A percentile compares a stretch with the other conserved stretches of the same genome.
Conservation (phyloP, 2,113 vertebrate species). For the Rhinopomastus cyanomelas region DNA sequence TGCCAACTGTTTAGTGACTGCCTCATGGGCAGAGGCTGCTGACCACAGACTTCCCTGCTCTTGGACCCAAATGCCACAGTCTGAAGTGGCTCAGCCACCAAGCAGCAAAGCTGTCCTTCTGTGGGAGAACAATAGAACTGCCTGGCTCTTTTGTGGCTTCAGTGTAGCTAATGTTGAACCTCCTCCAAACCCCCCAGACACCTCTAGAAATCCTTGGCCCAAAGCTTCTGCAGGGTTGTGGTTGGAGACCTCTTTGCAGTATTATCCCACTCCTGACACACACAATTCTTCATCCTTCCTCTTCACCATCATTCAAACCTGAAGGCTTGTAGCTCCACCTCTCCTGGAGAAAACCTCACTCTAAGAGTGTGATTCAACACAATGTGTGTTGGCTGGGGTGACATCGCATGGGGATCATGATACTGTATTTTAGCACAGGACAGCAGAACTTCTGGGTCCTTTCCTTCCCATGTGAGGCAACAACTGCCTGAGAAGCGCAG, state of each 20-base stretch:
- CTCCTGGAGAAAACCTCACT: conserved; percentile 8
- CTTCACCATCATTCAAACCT: neutral
- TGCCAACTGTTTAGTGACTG: neutral
- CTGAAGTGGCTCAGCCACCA: neutral
- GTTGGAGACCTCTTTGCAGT: neutral
- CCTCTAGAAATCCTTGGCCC: neutral
- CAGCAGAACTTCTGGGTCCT: neutral
- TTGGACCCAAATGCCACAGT: neutral
- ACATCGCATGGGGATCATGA: neutral
- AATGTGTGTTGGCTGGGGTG: neutral
- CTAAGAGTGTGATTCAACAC: conserved; percentile 31
- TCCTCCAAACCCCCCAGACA: neutral
- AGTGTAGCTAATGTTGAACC: rapidly evolving
- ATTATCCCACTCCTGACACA: neutral
- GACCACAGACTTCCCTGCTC: neutral
- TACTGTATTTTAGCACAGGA: neutral
- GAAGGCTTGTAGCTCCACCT: neutral
- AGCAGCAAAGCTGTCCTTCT: neutral
- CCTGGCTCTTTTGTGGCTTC: neutral
- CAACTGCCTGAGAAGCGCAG: neutral
- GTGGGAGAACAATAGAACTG: neutral
- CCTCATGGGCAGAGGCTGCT: neutral
- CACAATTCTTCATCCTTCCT: neutral
- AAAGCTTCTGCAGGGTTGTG: neutral
- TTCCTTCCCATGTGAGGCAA: neutral